Base-by-base conservation (phyloP, 1,140 invertebrate species). In the Aphaenogaster ashmeadi region DNA sequence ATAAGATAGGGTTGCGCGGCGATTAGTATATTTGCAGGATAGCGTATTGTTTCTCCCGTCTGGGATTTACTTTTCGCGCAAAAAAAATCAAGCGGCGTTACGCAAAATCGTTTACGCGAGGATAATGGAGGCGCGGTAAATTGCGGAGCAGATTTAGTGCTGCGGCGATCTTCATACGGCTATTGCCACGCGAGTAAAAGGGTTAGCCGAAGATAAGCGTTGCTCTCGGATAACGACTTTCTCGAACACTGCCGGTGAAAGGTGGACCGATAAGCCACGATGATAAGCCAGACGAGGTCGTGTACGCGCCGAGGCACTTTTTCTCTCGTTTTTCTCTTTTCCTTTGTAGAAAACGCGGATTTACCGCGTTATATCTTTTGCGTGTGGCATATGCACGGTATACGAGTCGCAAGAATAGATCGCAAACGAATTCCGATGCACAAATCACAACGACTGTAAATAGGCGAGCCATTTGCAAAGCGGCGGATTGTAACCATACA, bases 381-480 rank as follows among this genome's bases (percentile, higher is more conserved):
- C 41, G 74, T 15, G 47, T 21, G 72, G 60, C 64, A 18, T 27
- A 71, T 47, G 52, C 4, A 54, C 38, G 15, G 52, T 18, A 60
- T 60, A 18, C 41, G 18, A 21, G 18, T 74, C 67, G 67, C 41
- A 67, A 60, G 56, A 84, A 84, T 84, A 21, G 27, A 84, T 84
- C n/a, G 80, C 41, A 41, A 84, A 84, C 80, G 69, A 84, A 74
- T 84, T 84, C 41, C 69, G 54, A 58, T 56, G 80, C 54, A 44
- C 80, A 84, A 84, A 84, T 84, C 80, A 84, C 80, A 56, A 74
- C n/a, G 67, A 60, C 71, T 71, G 56, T 84, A 84, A 75, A 84
- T 84, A 83, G 79, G 79, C 67, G 80, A 6, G 27, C 41, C 80
- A 75, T 84, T 84, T 84, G 38, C 69, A 84, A 75, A 84, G 69